These are phyloP conservation scores for Drosophila varians DNA, from an alignment of 1,140 invertebrate species.

Conservation along the genomic window DNA sequence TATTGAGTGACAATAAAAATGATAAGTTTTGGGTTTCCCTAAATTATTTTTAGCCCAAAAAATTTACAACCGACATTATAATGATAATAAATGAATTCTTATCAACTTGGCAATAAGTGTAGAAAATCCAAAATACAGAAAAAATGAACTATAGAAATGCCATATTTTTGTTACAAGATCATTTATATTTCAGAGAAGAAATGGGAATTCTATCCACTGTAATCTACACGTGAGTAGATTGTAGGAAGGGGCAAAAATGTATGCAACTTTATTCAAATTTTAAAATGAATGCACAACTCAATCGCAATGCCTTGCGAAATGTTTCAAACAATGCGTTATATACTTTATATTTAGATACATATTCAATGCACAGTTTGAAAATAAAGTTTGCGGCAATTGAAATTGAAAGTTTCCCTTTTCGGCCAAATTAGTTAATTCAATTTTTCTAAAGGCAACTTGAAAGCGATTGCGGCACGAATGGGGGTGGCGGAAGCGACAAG, in stretches of 20 bases:
- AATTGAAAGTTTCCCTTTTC: constrained; percentile 66
- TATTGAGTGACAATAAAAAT: constrained; percentile 21
- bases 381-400: constrained; percentile 36
- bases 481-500: not conserved
- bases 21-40: constrained; percentile 22
- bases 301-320: constrained; percentile 31
- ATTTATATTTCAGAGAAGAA: not conserved
- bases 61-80: constrained; percentile 14
- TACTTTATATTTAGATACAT: too few relatives aligned
- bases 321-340: not conserved
- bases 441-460: not conserved
- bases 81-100: constrained; percentile 13
- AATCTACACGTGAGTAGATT: not conserved
- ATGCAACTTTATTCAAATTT: constrained; percentile 1
- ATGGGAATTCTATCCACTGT: not conserved
- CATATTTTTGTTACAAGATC: not conserved
- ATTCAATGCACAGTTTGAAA: too few relatives aligned
- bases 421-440: not conserved
- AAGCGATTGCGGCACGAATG: not conserved
- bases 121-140: too few relatives aligned
- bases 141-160: not conserved
- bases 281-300: constrained; percentile 25
- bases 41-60: constrained; percentile 3
- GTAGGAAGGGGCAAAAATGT: not conserved
- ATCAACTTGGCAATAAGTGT: not conserved